Base-by-base conservation (phyloP, 2,888 invertebrate species). In the Zhuqinia jingwanae region DNA sequence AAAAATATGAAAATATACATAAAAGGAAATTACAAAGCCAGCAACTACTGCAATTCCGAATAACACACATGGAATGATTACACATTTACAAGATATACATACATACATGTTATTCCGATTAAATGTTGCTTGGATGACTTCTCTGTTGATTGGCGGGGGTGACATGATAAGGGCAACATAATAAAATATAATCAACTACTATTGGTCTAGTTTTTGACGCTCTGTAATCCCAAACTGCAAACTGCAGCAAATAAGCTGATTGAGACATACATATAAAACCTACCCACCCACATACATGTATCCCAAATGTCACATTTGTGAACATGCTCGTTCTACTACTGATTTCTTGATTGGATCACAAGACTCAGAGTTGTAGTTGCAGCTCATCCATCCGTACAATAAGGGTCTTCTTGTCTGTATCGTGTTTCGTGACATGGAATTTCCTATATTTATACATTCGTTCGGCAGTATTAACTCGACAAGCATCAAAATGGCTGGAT, bases 321-420 rank as follows among this genome's bases (percentile, higher is more conserved):
- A 13, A 60, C 22, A 27, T 50, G 15, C 25, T 53, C 27, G 17
- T 70, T 47, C 11, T 45, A n/a, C 42, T 22, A 27, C 30, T 73
- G 73, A 73, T 73, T 73, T 25, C 30, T 50, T 50, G 73, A 73
- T 73, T 73, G 27, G 50, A 73, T 73, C 73, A 36, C 36, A 50
- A 45, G 22, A 42, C 42, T 45, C 68, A 45, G 15, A 56, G 20
- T 42, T n/a, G n/a, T n/a, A n/a, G n/a, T n/a, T 15, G 50, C 50
- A 50, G 50, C 50, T 45, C 68, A 45, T 6, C 42, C 68, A 20
- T 68, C 68, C 45, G 22, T 68, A 6, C 11, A 36, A 63, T 1
- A 17, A 15, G 63, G 8, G 36, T 6, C 36, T 36, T 36, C 36
- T 36, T 3, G 5, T 36, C 36, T 36, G 36, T 8, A 36, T 8